Evolutionary conservation across 2,797 vertebrate species (phyloP), one percentile per base, ranked within the genome.

Genomic region (Melanotaenia parkinsoni): DNA sequence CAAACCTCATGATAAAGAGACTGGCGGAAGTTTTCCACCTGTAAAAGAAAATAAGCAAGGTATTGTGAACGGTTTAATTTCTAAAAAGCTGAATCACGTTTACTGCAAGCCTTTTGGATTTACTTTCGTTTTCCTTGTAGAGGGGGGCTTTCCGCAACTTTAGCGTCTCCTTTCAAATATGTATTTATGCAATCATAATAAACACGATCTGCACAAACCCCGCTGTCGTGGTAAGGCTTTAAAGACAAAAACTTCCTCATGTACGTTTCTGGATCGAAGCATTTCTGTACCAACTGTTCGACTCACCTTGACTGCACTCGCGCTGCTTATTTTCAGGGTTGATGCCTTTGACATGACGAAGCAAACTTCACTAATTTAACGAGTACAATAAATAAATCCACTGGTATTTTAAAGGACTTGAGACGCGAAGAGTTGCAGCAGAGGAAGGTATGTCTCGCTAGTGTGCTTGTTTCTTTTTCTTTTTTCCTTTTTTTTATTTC

Each of bases 21-120:
- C 79, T 86, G 82, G 11, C 87, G 91, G 84, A 91, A 94, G 79
- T 58, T 86, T 0, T 94, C 90, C 84, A 95, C 91, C 94, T 95
- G 61, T 3, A 56, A 22, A n/a, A 11, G 47, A 54, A 40, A 0
- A 18, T 4, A 33, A 58, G 57, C 12, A 38, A 6, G 1, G 40
- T 1, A 3, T 60, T 68, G 16, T 43, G 33, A 22, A 11, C 4
- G 35, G 8, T 43, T 16, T n/a, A 3, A 16, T 26, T 0, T 11
- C 30, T 53, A 0, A 12, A n/a, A 43, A 51, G 88, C 87, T 85
- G 87, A 89, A 14, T 91, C 88, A 90, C 4, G 67, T 69, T 16
- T 37, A 22, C 37, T 4, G 3, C 20, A 26, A 16, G 20, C 1
- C 0, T 26, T 38, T 28, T 7, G 20, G 47, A 20, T 80, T 84